A percentile compares a stretch with the other conserved stretches of the same genome.
Conservation (phyloP, 2,888 invertebrate genomes). For the Ochlodes sylvanus region DNA sequence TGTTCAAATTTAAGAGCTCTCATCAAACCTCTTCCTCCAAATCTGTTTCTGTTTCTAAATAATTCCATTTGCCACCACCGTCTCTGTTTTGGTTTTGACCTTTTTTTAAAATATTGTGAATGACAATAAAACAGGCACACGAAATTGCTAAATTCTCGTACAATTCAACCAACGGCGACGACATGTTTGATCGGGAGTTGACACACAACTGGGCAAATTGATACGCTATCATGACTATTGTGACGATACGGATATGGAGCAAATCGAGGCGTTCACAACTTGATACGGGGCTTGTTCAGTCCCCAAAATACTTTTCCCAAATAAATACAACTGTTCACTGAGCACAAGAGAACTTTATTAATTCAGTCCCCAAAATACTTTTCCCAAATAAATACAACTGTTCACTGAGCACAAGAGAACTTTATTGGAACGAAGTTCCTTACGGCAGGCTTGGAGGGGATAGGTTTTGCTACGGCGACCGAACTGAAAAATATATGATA, state of each 20-base stretch:
- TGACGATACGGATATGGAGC: slow-evolving; percentile 6
- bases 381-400: no score
- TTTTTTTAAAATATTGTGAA: slow-evolving; percentile 7
- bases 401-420: no score
- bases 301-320: no score
- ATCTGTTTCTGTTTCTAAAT: slow-evolving; percentile 2
- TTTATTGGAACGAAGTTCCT: no score
- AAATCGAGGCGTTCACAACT: slow-evolving; percentile 8
- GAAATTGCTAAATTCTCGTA: slow-evolving; percentile 11
- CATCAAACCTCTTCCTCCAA: slow-evolving; percentile 4
- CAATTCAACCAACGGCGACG: slow-evolving; percentile 5
- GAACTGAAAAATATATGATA: no score
- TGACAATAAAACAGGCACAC: slow-evolving; percentile 6
- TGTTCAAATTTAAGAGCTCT: background rate
- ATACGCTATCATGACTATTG: slow-evolving; percentile 7
- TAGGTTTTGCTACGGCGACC: no score
- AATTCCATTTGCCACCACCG: slow-evolving; percentile 1
- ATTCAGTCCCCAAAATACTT: no score
- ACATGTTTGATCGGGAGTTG: slow-evolving; percentile 6
- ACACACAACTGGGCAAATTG: slow-evolving; percentile 4
- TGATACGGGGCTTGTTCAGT: slow-evolving; percentile 9
- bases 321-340: no score
- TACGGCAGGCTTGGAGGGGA: no score
- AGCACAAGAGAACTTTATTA: no score
- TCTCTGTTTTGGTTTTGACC: background rate